A percentile compares a stretch with the other conserved stretches of the same genome.
Evolutionary conservation across 2,797 vertebrate species (phyloP).

Genomic region (Takifugu ocellatus): DNA sequence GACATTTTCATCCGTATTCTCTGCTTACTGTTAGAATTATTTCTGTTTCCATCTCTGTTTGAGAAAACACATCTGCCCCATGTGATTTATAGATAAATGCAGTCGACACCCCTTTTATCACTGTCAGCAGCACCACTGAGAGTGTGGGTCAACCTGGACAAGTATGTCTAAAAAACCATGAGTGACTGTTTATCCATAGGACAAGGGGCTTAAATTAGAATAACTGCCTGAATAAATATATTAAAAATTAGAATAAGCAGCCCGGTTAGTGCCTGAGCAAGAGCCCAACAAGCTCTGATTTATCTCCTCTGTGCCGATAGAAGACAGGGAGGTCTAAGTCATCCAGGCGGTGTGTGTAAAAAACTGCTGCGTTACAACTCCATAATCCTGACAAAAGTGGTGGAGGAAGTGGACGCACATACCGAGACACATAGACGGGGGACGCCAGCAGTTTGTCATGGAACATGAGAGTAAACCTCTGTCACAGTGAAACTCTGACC

Average conservation of each 20-base stretch:
- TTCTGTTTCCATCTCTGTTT: neutral
- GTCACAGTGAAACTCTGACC: too few species aligned
- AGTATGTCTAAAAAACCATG: slow-evolving; percentile 17
- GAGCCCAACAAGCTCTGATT: slow-evolving; percentile 57
- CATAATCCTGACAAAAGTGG: slow-evolving; percentile 27
- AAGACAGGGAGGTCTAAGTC: slow-evolving; percentile 45
- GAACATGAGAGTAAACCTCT: too few species aligned
- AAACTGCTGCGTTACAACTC: slow-evolving; percentile 39
- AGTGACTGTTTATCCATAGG: slow-evolving; percentile 29
- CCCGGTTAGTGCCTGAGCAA: slow-evolving; percentile 33
- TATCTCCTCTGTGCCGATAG: slow-evolving; percentile 47
- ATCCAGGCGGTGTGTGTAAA: slow-evolving; percentile 45
- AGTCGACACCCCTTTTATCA: neutral
- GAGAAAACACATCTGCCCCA: neutral
- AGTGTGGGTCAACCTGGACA: slow-evolving; percentile 21
- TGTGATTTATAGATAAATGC: slow-evolving; percentile 16
- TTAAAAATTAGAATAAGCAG: slow-evolving; percentile 38
- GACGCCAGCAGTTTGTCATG: neutral
- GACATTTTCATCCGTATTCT: neutral
- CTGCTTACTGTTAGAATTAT: neutral
- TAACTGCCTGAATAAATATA: slow-evolving; percentile 31
- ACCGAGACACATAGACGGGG: neutral
- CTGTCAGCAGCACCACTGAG: slow-evolving; percentile 12
- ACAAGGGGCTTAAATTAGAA: slow-evolving; percentile 42
- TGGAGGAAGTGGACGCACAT: slow-evolving; percentile 12